Evolutionary conservation across 2,113 vertebrate genomes (phyloP).

Genomic region (Ellobius talpinus): DNA sequence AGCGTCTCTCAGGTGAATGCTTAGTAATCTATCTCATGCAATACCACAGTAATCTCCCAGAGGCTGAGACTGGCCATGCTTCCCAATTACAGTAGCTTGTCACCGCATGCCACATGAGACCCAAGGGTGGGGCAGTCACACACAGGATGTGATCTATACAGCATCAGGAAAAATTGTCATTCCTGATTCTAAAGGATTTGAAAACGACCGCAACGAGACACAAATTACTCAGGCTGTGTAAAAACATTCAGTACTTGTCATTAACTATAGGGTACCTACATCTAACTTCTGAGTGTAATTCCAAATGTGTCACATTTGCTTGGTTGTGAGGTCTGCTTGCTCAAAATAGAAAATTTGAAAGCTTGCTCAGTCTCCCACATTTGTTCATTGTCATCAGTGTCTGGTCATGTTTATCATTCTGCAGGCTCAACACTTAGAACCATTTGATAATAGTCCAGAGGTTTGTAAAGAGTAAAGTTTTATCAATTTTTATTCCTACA

Average conservation of each 20-base stretch:
- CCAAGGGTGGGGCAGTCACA: not conserved
- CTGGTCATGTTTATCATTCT: not conserved
- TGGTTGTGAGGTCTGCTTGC: not conserved
- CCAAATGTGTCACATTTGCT: not conserved
- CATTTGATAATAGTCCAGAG: not conserved
- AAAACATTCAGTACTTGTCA: conserved; percentile 52
- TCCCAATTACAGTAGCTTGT: not conserved
- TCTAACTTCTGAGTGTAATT: not conserved
- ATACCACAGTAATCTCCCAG: not conserved
- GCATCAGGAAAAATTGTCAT: not conserved
- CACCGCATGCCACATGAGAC: not conserved
- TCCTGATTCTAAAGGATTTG: not conserved
- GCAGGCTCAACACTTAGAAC: not conserved
- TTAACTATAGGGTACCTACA: not conserved
- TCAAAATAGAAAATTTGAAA: not conserved
- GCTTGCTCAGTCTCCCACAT: not conserved
- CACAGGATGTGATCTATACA: not conserved
- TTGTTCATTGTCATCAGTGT: not conserved
- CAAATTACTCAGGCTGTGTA: not conserved
- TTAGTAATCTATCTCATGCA: not conserved
- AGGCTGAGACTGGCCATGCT: not conserved
- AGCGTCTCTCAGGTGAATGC: not conserved
- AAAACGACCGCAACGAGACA: conserved; percentile 24
- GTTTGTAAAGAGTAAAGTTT: not conserved
- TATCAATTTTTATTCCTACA: not conserved